A percentile compares a stretch with the other conserved stretches of the same genome.
Conservation (phyloP, 2,888 invertebrate species). For the Iselma pallidipennis region DNA sequence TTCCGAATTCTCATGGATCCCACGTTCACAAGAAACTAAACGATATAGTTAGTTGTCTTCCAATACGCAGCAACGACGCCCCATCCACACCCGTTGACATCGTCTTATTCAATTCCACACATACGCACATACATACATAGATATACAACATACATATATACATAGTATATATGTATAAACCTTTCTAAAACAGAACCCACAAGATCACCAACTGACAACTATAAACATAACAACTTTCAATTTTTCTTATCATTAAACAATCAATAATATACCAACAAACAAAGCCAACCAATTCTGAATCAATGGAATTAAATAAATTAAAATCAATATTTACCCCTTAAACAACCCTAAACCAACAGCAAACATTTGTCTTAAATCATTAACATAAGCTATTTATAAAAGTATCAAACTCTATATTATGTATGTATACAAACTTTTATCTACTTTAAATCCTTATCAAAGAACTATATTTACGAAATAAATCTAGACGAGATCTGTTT, state of each 20-base stretch:
- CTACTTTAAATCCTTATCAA: too few species aligned
- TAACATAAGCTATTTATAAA: neutral
- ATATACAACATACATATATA: too few species aligned
- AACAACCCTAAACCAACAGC: neutral
- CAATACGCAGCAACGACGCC: slow-evolving; percentile 18
- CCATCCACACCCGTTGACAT: slow-evolving; percentile 8
- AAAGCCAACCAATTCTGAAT: too few species aligned
- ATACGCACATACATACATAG: neutral
- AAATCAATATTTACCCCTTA: neutral
- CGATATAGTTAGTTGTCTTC: slow-evolving; percentile 27
- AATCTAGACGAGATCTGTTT: neutral
- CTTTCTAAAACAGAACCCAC: too few species aligned
- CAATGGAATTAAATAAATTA: neutral
- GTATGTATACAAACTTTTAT: neutral
- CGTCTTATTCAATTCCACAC: neutral
- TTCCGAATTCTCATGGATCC: slow-evolving; percentile 37
- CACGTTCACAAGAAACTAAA: slow-evolving; percentile 35
- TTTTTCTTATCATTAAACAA: neutral
- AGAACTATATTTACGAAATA: neutral
- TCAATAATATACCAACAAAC: too few species aligned
- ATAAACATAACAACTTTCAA: neutral
- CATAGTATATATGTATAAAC: too few species aligned
- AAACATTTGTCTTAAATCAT: neutral
- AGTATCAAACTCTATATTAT: neutral
- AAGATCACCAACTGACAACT: neutral